Conservation (phyloP, 2,888 invertebrate species). For the Spatulosminthurus flaviceps region DNA sequence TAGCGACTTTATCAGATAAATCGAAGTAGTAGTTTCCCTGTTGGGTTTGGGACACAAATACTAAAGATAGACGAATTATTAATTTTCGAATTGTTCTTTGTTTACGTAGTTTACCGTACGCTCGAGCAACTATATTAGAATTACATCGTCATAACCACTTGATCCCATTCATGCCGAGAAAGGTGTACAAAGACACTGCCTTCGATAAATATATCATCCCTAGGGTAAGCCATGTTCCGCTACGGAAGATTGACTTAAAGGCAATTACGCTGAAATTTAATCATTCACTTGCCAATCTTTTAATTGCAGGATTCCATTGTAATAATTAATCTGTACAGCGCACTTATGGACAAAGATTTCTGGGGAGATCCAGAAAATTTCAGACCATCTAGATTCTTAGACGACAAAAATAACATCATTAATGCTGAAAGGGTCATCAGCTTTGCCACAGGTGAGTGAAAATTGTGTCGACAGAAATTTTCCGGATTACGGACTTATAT, state of each 20-base stretch:
- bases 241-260: too few relatives aligned
- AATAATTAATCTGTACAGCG: slow-evolving; percentile 12
- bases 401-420: background rate
- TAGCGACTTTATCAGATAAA: background rate
- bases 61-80: too few relatives aligned
- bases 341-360: slow-evolving; percentile 21
- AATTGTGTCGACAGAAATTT: too few relatives aligned
- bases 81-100: too few relatives aligned
- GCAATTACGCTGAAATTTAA: too few relatives aligned
- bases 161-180: background rate
- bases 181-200: background rate
- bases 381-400: slow-evolving; percentile 33
- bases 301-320: slow-evolving; percentile 1
- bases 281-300: too few relatives aligned
- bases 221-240: background rate
- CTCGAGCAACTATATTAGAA: background rate
- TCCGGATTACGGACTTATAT: too few relatives aligned
- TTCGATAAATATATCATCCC: background rate
- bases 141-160: background rate
- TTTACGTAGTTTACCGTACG: background rate
- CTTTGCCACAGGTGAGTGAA: slow-evolving; percentile 24
- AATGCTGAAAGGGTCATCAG: slow-evolving; percentile 23
- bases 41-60: too few relatives aligned
- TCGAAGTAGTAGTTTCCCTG: too few relatives aligned
- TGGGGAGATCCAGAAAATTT: slow-evolving; percentile 41